These are phyloP conservation scores for Lepidostoma basale DNA, from an alignment of 1,140 invertebrate genomes.

Conservation along the genomic window DNA sequence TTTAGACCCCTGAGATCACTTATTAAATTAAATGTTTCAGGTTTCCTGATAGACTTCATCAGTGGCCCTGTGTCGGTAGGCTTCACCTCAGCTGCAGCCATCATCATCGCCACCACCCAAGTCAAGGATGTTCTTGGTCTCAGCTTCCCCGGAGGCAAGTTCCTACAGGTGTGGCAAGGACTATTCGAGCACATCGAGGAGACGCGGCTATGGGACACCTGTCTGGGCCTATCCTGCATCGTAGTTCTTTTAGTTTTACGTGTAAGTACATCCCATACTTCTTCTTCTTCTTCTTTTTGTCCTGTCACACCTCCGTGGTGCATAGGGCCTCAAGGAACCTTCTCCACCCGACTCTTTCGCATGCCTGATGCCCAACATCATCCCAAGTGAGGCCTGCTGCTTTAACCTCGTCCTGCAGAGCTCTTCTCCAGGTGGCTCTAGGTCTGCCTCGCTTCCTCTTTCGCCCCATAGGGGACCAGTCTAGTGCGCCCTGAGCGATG, in stretches of 20 bases:
- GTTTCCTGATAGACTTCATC: conserved; percentile 90
- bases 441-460: too few species aligned
- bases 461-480: too few species aligned
- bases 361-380: too few species aligned
- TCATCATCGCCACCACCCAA: conserved; percentile 87
- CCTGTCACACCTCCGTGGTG: too few species aligned
- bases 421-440: too few species aligned
- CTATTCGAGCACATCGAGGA: conserved; percentile 72
- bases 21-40: conserved; percentile 60
- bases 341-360: too few species aligned
- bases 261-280: conserved; percentile 55
- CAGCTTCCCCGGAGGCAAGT: conserved; percentile 68
- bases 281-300: not conserved
- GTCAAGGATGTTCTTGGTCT: conserved; percentile 81
- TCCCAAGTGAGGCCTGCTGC: too few species aligned
- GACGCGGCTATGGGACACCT: conserved; percentile 69
- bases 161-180: conserved; percentile 66
- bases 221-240: conserved; percentile 71
- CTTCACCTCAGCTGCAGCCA: conserved; percentile 88
- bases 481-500: too few species aligned
- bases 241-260: conserved; percentile 69
- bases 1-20: too few species aligned
- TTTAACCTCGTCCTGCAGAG: too few species aligned
- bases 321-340: too few species aligned
- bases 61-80: conserved; percentile 89